A percentile compares a stretch with the other conserved stretches of the same genome.
Conservation (phyloP, 2,113 vertebrate genomes). For the Isichthys henryi region DNA sequence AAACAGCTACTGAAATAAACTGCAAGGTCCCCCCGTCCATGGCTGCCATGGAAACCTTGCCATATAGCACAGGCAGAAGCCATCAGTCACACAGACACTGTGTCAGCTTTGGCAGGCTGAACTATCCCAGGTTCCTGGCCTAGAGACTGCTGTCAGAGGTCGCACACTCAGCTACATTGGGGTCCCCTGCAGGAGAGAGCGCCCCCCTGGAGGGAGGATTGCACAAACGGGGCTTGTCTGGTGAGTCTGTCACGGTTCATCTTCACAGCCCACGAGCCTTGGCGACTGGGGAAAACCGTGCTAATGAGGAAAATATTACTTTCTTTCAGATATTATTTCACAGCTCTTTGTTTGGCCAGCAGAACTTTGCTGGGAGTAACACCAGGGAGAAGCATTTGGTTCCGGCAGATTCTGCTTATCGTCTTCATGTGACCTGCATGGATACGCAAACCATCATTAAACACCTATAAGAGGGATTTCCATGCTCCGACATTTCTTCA, state of each 20-base stretch:
- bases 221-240: background rate
- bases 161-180: background rate
- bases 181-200: background rate
- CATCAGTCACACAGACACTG: background rate
- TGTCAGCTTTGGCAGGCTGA: background rate
- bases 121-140: background rate
- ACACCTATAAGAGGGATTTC: background rate
- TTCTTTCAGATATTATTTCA: conserved; percentile 3
- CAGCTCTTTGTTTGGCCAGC: background rate
- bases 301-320: background rate
- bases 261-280: background rate
- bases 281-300: background rate
- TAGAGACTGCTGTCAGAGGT: background rate
- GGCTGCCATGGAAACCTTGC: background rate
- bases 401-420: background rate
- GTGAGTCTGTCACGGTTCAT: background rate
- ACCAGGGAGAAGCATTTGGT: background rate
- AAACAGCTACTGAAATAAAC: background rate
- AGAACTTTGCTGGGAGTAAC: background rate
- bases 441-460: background rate
- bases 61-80: background rate
- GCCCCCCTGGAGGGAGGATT: background rate
- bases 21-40: background rate
- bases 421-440: background rate
- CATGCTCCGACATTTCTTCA: background rate